A percentile compares a stretch with the other conserved stretches of the same genome.
Evolutionary conservation across 2,113 vertebrate species (phyloP).

Genomic region (Meriones unguiculatus): DNA sequence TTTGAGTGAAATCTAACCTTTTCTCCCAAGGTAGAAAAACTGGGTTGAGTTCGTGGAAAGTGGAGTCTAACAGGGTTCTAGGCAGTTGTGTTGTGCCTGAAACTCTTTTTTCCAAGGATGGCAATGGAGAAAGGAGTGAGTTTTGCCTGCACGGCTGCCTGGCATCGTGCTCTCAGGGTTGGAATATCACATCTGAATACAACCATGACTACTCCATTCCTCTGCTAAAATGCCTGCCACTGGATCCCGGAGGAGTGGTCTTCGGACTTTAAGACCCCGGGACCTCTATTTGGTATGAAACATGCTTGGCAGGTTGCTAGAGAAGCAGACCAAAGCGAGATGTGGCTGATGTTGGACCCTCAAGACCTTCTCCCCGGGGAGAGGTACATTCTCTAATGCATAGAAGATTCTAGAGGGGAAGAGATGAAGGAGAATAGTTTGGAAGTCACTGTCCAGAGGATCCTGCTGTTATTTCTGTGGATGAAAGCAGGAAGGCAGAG

Average conservation of each 20-base stretch:
- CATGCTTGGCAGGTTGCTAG: not conserved
- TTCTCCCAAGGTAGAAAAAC: not conserved
- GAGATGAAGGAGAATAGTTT: not conserved
- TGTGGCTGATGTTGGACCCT: not conserved
- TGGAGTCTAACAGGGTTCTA: not conserved
- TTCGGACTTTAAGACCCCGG: not conserved
- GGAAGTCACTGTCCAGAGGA: not conserved
- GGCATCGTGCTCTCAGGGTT: not conserved
- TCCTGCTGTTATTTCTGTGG: not conserved
- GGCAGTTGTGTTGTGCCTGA: not conserved
- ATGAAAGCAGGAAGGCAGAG: not conserved
- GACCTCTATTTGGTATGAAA: not conserved
- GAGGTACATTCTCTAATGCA: not conserved
- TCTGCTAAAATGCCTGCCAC: not conserved
- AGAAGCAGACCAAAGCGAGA: not conserved
- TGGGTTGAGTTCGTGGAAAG: not conserved
- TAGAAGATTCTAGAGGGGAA: not conserved
- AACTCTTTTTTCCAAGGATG: not conserved
- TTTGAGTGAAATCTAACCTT: constrained; percentile 15
- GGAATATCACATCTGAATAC: not conserved
- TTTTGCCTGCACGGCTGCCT: not conserved
- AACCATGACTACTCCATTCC: not conserved
- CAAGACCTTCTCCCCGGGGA: not conserved
- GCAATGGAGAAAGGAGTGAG: not conserved
- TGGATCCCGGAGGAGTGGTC: not conserved